Evolutionary conservation across 1,140 invertebrate species (phyloP).

Genomic region (Octopus bimaculoides): DNA sequence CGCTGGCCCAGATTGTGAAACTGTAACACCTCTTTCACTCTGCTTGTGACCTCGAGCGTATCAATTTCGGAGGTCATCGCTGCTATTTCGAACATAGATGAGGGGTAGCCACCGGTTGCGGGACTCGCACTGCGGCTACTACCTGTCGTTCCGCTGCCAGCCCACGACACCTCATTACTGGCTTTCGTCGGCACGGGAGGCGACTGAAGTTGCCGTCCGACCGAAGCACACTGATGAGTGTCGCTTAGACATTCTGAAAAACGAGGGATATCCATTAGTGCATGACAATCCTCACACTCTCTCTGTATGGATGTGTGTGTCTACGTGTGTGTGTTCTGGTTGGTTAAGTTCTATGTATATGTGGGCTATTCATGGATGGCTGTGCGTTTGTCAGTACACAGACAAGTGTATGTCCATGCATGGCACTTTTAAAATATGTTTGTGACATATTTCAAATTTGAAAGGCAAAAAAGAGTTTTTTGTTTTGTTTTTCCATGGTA

Average conservation of each 20-base stretch:
- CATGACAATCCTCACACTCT: too few species aligned
- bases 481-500: too few species aligned
- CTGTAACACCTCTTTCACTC: conserved; percentile 93
- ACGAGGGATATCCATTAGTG: neutral
- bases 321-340: too few species aligned
- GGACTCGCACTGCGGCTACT: conserved; percentile 12
- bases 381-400: too few species aligned
- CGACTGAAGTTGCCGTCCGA: conserved; percentile 9
- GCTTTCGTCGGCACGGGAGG: conserved; percentile 14
- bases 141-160: conserved; percentile 14
- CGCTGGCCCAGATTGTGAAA: conserved; percentile 98
- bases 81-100: conserved; percentile 75
- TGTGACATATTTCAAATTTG: too few species aligned
- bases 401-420: too few species aligned
- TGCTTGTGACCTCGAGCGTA: conserved; percentile 92
- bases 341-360: too few species aligned
- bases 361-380: too few species aligned
- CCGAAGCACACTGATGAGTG: neutral
- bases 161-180: neutral
- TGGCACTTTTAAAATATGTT: too few species aligned
- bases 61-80: conserved; percentile 94
- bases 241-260: conserved; percentile 7
- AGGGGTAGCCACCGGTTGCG: conserved; percentile 30
- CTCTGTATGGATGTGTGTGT: too few species aligned
- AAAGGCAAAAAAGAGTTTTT: too few species aligned